Base-by-base conservation (phyloP, 2,888 invertebrate genomes). In the Ormyrus nitidulus region DNA sequence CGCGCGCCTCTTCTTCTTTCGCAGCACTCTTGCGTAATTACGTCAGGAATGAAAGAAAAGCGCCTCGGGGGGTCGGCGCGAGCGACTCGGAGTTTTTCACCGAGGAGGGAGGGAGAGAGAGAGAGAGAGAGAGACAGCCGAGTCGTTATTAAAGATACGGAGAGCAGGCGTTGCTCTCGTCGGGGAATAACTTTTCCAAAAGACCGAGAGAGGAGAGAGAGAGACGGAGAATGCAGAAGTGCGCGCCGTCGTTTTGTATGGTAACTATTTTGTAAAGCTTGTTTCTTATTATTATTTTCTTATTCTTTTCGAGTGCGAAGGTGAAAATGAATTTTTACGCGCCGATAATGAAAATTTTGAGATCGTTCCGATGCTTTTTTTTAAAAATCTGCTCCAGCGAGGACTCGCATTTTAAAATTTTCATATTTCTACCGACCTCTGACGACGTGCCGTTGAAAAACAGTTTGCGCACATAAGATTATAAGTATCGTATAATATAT, bases 1-100 rank as follows among this genome's bases (percentile, higher is more conserved):
- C 34, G 66, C 65, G 53, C 72, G 66, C 49, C 53, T 61, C 73
- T 61, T 61, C 49, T 73, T 69, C 70, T 62, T 64, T 65, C 79
- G 82, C 84, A 82, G 82, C 80, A 83, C 85, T 84, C 82, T 65
- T 83, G 84, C 84, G 86, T 87, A 87, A 87, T 87, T 87, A 86
- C 85, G 85, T 85, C 84, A 83, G 85, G 83, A 86, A 86, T 87
- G 85, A 87, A 87, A 86, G 87, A 87, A 87, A 85, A 86, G 85
- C 85, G 84, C 87, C 84, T 79, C 80, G 83, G 84, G 85, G 82
- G 83, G 83, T 81, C 80, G 84, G 78, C 76, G 49, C 65, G 70
- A 66, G 74, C 66, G 62, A 51, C 48, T 53, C 34, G 49, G 65
- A 61, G 74, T 74, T 79, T 79, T 79, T 79, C 75, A 76, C 69